phyloP scores from a whole-genome alignment of 2,113 vertebrate species.

The Prionailurus viverrinus region DNA sequence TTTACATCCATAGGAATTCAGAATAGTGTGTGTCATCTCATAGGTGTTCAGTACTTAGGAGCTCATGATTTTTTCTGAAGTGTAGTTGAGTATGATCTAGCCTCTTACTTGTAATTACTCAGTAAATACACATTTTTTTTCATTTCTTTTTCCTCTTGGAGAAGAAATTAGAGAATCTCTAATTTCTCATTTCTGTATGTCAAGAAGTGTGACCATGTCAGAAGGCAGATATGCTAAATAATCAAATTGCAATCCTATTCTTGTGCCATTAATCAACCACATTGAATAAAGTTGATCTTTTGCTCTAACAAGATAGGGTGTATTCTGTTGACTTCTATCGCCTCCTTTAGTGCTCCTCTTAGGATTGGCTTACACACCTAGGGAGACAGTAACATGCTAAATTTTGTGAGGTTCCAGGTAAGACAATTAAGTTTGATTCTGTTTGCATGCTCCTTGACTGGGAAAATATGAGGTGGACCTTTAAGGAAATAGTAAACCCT shows the following conservation, averaged over 20 bases:
- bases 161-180: background rate
- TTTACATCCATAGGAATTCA: background rate
- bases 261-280: slow-evolving; percentile 9
- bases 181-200: slow-evolving; percentile 49
- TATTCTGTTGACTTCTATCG: slow-evolving; percentile 30
- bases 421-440: background rate
- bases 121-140: background rate
- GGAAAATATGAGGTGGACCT: background rate
- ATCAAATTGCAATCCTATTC: background rate
- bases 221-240: background rate
- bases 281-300: slow-evolving; percentile 33
- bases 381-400: background rate
- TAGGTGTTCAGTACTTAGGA: background rate
- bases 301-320: background rate
- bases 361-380: background rate
- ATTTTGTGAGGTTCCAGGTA: background rate
- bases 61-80: slow-evolving; percentile 11
- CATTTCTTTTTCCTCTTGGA: background rate
- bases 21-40: background rate
- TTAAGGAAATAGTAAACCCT: slow-evolving; percentile 41
- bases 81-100: background rate
- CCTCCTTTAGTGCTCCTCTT: background rate
- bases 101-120: slow-evolving; percentile 20
- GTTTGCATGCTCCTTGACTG: background rate
- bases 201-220: slow-evolving; percentile 31